Evolutionary conservation across 2,113 vertebrate species (phyloP).

Genomic region (Psittacus erithacus): DNA sequence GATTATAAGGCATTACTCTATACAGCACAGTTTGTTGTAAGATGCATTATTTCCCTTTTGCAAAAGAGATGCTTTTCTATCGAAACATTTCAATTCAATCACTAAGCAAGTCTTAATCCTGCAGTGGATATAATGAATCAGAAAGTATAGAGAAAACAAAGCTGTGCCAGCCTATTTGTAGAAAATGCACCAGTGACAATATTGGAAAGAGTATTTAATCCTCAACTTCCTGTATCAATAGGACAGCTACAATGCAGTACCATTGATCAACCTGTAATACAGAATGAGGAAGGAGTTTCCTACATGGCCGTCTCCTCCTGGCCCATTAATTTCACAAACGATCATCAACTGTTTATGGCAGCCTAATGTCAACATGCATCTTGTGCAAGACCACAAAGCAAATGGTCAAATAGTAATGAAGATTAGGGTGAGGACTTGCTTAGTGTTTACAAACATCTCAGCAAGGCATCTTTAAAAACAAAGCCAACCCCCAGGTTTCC

Average conservation of each 20-base stretch:
- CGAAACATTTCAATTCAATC: background rate
- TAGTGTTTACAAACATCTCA: conserved; percentile 27
- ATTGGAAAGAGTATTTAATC: background rate
- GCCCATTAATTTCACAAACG: conserved; percentile 37
- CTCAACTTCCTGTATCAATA: background rate
- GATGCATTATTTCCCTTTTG: background rate
- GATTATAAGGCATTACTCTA: background rate
- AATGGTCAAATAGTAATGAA: conserved; percentile 24
- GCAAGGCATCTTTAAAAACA: background rate
- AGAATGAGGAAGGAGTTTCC: conserved; percentile 32
- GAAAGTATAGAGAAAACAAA: background rate
- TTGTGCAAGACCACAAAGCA: conserved; percentile 2
- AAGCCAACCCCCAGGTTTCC: background rate
- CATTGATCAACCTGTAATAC: conserved; percentile 43
- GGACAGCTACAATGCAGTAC: background rate
- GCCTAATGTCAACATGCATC: conserved; percentile 42
- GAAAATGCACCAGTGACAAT: background rate
- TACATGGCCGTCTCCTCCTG: background rate
- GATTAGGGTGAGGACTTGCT: background rate
- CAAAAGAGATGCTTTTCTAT: background rate
- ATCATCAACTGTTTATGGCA: conserved; percentile 53
- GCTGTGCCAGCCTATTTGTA: background rate
- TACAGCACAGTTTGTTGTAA: background rate
- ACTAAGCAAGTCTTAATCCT: background rate
- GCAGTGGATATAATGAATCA: background rate